Conservation (phyloP, 2,888 invertebrate genomes). For the Cybosia mesomella region DNA sequence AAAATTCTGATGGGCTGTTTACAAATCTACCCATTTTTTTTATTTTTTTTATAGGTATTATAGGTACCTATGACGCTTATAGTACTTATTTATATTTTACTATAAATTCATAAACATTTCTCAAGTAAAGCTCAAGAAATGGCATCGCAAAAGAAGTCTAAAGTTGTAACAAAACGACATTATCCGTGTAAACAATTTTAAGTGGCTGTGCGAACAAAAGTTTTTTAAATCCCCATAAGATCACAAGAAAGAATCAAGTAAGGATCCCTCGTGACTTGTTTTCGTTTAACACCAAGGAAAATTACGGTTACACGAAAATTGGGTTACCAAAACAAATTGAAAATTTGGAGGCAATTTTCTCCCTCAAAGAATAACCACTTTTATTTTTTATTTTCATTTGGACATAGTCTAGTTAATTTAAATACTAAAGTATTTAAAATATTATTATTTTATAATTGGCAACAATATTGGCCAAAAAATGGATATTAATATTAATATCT, state of each 20-base stretch:
- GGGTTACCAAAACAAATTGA: slow-evolving; percentile 81
- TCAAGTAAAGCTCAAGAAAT: neutral
- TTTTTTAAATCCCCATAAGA: slow-evolving; percentile 47
- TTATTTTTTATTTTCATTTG: slow-evolving; percentile 48
- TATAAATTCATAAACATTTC: neutral
- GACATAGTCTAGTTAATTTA: slow-evolving; percentile 37
- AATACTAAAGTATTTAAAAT: slow-evolving; percentile 28
- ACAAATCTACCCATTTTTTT: neutral
- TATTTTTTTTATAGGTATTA: neutral
- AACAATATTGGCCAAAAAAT: neutral
- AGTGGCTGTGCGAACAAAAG: slow-evolving; percentile 37
- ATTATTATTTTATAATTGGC: slow-evolving; percentile 12
- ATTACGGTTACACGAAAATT: slow-evolving; percentile 76
- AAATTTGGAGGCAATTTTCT: slow-evolving; percentile 82
- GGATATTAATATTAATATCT: neutral
- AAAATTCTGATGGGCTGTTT: neutral
- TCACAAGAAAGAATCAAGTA: slow-evolving; percentile 61
- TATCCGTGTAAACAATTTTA: slow-evolving; percentile 17
- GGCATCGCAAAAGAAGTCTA: neutral
- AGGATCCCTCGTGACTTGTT: slow-evolving; percentile 66
- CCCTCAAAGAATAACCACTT: slow-evolving; percentile 71
- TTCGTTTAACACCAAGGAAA: slow-evolving; percentile 74
- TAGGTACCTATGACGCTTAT: neutral
- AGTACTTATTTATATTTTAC: neutral
- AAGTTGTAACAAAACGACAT: neutral